phyloP scores from a whole-genome alignment of 2,113 vertebrate species.

The Upupa epops region DNA sequence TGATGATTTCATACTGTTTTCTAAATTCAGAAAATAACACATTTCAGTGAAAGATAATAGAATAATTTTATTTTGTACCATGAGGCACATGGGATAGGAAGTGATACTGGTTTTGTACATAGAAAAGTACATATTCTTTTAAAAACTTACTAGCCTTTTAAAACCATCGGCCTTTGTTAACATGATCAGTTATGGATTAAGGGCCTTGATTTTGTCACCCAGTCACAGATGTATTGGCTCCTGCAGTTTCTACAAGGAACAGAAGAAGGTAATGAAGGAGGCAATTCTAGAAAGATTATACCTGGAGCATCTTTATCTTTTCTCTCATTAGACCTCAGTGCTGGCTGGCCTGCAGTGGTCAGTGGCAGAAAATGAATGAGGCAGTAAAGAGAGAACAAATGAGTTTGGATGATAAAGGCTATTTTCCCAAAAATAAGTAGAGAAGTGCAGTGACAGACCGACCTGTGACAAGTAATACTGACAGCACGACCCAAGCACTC shows the following conservation, averaged over 20 bases:
- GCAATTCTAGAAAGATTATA: neutral
- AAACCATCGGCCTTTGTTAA: neutral
- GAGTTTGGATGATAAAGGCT: neutral
- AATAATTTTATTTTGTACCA: neutral
- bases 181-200: neutral
- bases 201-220: neutral
- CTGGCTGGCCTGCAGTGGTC: neutral
- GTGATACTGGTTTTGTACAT: neutral
- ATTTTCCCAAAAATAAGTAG: neutral
- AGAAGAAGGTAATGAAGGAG: neutral
- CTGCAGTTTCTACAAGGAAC: neutral
- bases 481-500: rapidly evolving
- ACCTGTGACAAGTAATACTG: neutral
- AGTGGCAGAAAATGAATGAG: neutral
- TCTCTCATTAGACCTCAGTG: neutral
- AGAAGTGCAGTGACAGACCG: neutral
- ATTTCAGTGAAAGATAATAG: neutral
- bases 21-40: neutral
- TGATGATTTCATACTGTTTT: neutral
- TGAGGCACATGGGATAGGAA: neutral
- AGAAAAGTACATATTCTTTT: neutral
- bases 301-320: neutral
- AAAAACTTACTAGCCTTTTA: neutral
- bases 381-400: neutral
- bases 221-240: neutral